Percentiles rank a stretch among this genome's conserved stretches.
phyloP scores from a whole-genome alignment of 2,113 vertebrate genomes.

The Ia io region DNA sequence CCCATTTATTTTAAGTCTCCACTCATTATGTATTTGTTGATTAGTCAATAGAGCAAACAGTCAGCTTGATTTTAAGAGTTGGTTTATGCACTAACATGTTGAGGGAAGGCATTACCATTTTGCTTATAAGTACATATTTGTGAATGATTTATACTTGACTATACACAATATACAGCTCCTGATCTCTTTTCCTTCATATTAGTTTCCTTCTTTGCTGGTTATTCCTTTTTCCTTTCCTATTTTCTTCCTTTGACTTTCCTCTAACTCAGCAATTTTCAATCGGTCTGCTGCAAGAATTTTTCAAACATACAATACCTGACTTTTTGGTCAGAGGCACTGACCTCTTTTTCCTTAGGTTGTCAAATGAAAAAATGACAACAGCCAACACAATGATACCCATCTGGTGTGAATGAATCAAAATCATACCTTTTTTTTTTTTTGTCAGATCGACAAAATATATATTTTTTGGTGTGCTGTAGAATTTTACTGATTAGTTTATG shows the following conservation, averaged over 20 bases:
- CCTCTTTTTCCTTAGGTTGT: not conserved
- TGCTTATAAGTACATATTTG: not conserved
- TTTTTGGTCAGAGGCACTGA: not conserved
- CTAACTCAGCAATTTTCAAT: not conserved
- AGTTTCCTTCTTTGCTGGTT: not conserved
- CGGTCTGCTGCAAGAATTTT: not conserved
- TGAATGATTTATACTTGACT: not conserved
- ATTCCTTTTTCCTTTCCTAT: not conserved
- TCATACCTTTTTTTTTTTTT: not conserved
- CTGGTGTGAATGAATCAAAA: not conserved
- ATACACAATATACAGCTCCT: not conserved
- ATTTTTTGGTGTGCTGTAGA: not conserved
- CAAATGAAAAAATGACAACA: not conserved
- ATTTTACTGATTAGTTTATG: not conserved
- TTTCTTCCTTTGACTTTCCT: not conserved
- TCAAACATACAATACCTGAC: not conserved
- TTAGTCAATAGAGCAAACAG: not conserved
- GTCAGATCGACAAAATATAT: not conserved
- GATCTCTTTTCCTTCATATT: not conserved
- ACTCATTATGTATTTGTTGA: not conserved
- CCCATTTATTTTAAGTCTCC: not conserved
- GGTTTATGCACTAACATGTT: not conserved
- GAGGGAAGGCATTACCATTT: not conserved
- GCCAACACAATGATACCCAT: not conserved
- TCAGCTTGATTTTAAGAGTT: not conserved